These are phyloP conservation scores for Myrmophylax atrothorax DNA, from an alignment of 2,113 vertebrate genomes.

Conservation along the genomic window DNA sequence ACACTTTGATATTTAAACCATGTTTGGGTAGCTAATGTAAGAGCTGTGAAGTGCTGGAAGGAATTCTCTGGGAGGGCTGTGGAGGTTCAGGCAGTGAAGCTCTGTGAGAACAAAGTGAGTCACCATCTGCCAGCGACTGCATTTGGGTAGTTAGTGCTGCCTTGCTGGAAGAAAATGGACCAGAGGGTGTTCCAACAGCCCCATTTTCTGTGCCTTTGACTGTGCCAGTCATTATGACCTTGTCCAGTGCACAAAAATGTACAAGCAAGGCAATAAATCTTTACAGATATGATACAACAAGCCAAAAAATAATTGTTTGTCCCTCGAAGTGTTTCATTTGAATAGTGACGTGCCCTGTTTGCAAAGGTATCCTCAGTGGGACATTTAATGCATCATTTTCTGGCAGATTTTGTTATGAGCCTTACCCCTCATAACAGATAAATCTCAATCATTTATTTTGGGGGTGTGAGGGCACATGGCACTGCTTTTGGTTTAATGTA, in stretches of 20 bases:
- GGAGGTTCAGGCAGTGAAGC: background rate
- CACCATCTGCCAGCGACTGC: background rate
- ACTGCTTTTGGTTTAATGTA: background rate
- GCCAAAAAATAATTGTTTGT: background rate
- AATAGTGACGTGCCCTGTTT: background rate
- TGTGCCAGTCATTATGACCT: background rate
- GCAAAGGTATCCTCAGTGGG: background rate
- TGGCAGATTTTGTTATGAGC: background rate
- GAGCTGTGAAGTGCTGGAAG: background rate
- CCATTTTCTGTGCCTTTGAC: background rate
- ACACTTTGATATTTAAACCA: background rate
- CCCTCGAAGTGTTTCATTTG: background rate
- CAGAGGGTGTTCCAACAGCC: background rate
- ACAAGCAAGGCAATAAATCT: background rate
- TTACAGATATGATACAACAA: background rate
- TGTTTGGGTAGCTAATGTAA: background rate
- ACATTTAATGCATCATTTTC: background rate
- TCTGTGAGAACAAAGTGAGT: background rate
- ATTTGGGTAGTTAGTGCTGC: background rate
- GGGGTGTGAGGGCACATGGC: accelerated
- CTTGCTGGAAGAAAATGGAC: background rate
- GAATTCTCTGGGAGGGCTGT: background rate
- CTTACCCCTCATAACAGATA: background rate
- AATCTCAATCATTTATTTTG: background rate
- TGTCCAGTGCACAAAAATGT: background rate